Evolutionary conservation across 2,888 invertebrate genomes (phyloP).

Genomic region (Coleophora deauratella): DNA sequence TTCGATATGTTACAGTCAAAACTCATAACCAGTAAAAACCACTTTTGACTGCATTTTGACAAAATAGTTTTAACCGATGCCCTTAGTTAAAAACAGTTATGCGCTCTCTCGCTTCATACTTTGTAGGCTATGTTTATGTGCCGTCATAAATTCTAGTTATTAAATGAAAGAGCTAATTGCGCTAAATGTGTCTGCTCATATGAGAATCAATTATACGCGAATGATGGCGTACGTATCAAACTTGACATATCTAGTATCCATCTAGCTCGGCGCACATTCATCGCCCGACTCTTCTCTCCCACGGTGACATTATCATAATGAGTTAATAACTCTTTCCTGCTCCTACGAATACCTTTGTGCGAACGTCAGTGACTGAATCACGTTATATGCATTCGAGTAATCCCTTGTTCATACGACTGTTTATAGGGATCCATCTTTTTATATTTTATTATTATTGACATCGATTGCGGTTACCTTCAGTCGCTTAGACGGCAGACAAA

Average conservation of each 20-base stretch:
- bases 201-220: conserved; percentile 33
- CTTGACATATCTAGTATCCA: conserved; percentile 25
- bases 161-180: conserved; percentile 49
- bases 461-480: too few species aligned
- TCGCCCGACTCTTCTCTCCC: conserved; percentile 36
- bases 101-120: conserved; percentile 59
- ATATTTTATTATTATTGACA: too few species aligned
- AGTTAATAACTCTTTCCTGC: conserved; percentile 56
- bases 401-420: conserved; percentile 25
- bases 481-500: too few species aligned
- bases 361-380: conserved; percentile 59
- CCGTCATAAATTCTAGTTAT: conserved; percentile 52
- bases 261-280: conserved; percentile 18
- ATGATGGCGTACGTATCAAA: conserved; percentile 39
- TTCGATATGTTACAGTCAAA: too few species aligned
- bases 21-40: too few species aligned
- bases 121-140: conserved; percentile 68
- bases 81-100: conserved; percentile 67
- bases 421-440: too few species aligned
- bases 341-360: conserved; percentile 60
- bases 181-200: conserved; percentile 21
- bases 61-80: too few species aligned
- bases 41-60: too few species aligned
- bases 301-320: conserved; percentile 57
- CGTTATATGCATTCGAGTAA: conserved; percentile 35